Evolutionary conservation across 2,113 vertebrate genomes (phyloP), one percentile per base, ranked within the genome.

Genomic region (Gadus chalcogrammus): DNA sequence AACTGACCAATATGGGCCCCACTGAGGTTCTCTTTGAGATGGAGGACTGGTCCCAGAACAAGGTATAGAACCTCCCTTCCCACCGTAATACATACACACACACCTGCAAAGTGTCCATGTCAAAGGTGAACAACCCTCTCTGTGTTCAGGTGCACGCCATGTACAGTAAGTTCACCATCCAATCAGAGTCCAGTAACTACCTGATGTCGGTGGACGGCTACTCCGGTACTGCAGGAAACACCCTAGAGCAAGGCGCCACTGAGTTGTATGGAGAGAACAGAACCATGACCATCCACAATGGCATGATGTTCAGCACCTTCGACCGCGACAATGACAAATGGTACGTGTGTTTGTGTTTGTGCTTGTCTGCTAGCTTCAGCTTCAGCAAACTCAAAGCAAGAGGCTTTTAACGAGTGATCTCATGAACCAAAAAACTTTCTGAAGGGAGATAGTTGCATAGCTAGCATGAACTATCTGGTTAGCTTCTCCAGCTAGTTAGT

Each of bases 251-350:
- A 3, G 97, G 97, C 6, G 94, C 96, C 0, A 88, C 85, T 5
- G 90, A 94, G 22, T 18, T 99, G 38, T 69, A 81, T 9, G 97
- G 96, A 13, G 92, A 92, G 68, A 99, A 99, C 87, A 92, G 94
- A 65, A 98, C 97, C 20, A 99, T 99, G 97, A 99, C 97, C 28
- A 93, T 97, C 61, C 97, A 99, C 89, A 96, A 99, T 0, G 92
- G 95, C 87, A 98, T 98, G 96, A 96, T 88, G 92, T 99, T 99
- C 93, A 99, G 97, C 90, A 99, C 97, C 0, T 95, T 93, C 0
- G 96, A 99, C 91, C 91, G 96, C 84, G 97, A 99, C 92, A 95
- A 99, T 0, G 97, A 99, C 38, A 95, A 94, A 89, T 99, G 97
- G 97, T 99, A 86, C 0, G 94, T 7, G 2, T 48, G 42, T 13